Base-by-base conservation (phyloP, 2,113 vertebrate genomes). In the Melierax canorus region DNA sequence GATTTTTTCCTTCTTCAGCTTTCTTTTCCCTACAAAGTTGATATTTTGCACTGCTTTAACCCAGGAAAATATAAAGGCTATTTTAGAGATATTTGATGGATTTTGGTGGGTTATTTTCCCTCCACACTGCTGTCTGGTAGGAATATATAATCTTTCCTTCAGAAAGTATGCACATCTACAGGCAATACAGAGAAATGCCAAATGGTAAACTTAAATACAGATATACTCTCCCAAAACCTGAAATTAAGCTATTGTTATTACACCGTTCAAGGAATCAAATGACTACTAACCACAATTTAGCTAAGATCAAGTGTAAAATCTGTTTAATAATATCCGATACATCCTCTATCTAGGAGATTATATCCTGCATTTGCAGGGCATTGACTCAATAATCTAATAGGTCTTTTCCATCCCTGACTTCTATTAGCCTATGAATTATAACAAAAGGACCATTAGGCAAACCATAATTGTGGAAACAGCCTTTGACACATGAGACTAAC, bases 371-470 rank as follows among this genome's bases (percentile, higher is more conserved):
- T 95, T 96, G 93, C 96, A 96, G 94, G 88, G 93, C 95, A 97
- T 41, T 90, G 96, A 97, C 97, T 97, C 95, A 90, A 62, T 97
- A 93, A 96, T 95, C 97, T 96, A 95, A 96, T 91, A 95, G 97
- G 97, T 94, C 93, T 92, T 97, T 97, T 96, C 96, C 95, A 96
- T 97, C 95, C 94, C 97, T 96, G 95, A 95, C 96, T 97, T 96
- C 97, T 94, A 97, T 97, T 96, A 97, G 96, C 95, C 96, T 89
- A 69, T 94, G 95, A 97, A 97, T 97, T 95, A 97, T 21, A 97
- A 97, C 96, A 97, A 97, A 97, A 97, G 96, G 93, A 97, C 95
- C 96, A 96, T 96, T 97, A 97, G 92, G 96, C 96, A 97, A 97
- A 97, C 69, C 92, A 88, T 97, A 96, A 96, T 97, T 97, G 96